Evolutionary conservation across 2,113 vertebrate species (phyloP), one percentile per base, ranked within the genome.

Genomic region (Tenebrosternarchus preto): DNA sequence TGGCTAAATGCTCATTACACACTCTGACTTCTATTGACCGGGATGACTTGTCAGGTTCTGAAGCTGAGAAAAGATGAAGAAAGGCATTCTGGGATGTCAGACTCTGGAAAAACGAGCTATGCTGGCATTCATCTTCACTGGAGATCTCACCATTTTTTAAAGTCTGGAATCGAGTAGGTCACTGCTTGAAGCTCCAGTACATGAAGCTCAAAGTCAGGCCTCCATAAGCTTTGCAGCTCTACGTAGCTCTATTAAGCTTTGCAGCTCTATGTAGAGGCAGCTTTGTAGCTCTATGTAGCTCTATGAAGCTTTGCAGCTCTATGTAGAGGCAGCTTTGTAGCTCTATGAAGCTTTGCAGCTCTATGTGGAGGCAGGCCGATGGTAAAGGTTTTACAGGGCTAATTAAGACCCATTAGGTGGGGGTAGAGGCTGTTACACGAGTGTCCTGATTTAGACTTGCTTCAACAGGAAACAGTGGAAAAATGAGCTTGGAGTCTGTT

Each of bases 341-440:
- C n/a, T n/a, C n/a, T n/a, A n/a, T n/a, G n/a, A n/a, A n/a, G n/a
- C n/a, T n/a, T 2, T 50, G 43, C 87, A 87, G 84, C 80, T 86
- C 80, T 88, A 87, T 88, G 84, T 81, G 76, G 88, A 88, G 84
- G 86, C 85, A 87, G 83, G 82, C 59, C 82, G 88, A 89, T 88
- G 89, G 86, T 88, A 90, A 91, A 91, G 82, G 74, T 76, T 90
- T 89, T 88, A 90, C 88, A 88, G 84, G 80, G 72, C 31, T 84
- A 85, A 88, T 87, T 86, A 91, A 87, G 81, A 79, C 77, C 84
- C 84, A 84, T 83, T 85, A 84, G 73, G 83, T 79, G 55, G 61
- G 69, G 24, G 68, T 74, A 80, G 71, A 72, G 39, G 33, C 53
- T 80, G 80, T 75, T 79, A 73, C 73, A 82, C 24, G 56, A 82